Conservation (phyloP, 2,113 vertebrate genomes). For the Athene noctua region DNA sequence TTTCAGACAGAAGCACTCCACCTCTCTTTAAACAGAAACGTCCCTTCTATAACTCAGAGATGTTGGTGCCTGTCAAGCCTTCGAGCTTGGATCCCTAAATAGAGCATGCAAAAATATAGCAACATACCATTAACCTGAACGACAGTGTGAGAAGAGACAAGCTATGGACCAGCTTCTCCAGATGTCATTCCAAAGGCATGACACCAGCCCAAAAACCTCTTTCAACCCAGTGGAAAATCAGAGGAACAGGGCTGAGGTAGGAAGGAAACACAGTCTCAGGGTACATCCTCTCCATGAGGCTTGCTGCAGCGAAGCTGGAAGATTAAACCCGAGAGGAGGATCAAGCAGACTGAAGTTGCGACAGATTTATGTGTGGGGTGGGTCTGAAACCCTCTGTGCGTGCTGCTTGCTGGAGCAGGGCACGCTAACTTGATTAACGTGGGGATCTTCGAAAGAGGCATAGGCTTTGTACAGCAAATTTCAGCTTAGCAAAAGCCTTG, state of each 20-base stretch:
- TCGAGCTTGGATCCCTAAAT: neutral
- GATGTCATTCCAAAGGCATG: constrained; percentile 5
- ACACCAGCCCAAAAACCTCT: neutral
- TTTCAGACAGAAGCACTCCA: neutral
- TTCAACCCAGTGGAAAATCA: neutral
- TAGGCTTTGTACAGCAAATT: neutral
- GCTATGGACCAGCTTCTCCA: neutral
- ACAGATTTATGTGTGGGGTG: neutral
- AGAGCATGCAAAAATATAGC: neutral
- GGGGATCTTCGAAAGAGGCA: neutral
- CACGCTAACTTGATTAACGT: rapidly evolving
- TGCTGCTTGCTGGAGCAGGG: neutral
- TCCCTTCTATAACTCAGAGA: neutral
- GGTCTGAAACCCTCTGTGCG: neutral
- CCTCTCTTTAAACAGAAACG: neutral
- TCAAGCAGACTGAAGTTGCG: neutral
- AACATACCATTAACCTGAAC: neutral
- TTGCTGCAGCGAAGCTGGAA: neutral
- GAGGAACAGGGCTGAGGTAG: neutral
- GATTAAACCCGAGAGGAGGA: neutral
- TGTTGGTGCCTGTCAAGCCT: neutral
- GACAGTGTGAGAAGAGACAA: neutral
- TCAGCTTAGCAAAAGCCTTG: neutral
- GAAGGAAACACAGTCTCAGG: neutral
- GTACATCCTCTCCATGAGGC: neutral